Conservation (phyloP, 2,888 invertebrate genomes). For the Pardosa pseudoannulata region DNA sequence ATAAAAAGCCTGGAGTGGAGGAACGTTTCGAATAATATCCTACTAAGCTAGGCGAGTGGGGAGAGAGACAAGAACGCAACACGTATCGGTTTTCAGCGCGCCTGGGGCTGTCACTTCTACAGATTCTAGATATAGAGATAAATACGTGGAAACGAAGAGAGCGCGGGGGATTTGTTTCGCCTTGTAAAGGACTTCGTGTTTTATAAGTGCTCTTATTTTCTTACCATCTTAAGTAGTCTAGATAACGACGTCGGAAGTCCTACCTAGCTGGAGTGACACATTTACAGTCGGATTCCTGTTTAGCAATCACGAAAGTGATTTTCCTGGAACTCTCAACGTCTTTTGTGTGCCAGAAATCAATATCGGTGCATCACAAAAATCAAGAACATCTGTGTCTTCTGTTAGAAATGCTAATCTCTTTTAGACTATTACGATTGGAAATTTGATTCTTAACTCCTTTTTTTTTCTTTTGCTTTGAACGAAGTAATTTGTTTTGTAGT, state of each 20-base stretch:
- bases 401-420: too few species aligned
- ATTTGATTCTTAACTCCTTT: too few species aligned
- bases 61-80: not conserved
- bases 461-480: too few species aligned
- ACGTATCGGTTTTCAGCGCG: constrained; percentile 9
- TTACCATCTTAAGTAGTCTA: not conserved
- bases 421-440: too few species aligned
- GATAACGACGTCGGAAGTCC: not conserved
- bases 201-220: not conserved
- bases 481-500: too few species aligned
- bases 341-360: too few species aligned
- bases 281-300: too few species aligned
- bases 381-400: too few species aligned
- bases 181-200: not conserved
- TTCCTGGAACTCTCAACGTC: too few species aligned
- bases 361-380: too few species aligned
- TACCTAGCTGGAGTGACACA: not conserved
- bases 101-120: constrained; percentile 49
- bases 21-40: not conserved
- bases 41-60: not conserved
- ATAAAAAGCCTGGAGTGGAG: not conserved
- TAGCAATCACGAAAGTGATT: too few species aligned
- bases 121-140: constrained; percentile 51
- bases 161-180: constrained; percentile 36
- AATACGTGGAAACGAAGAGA: constrained; percentile 3